A percentile compares a stretch with the other conserved stretches of the same genome.
phyloP scores from a whole-genome alignment of 1,140 invertebrate genomes.

The Aphis craccivora region DNA sequence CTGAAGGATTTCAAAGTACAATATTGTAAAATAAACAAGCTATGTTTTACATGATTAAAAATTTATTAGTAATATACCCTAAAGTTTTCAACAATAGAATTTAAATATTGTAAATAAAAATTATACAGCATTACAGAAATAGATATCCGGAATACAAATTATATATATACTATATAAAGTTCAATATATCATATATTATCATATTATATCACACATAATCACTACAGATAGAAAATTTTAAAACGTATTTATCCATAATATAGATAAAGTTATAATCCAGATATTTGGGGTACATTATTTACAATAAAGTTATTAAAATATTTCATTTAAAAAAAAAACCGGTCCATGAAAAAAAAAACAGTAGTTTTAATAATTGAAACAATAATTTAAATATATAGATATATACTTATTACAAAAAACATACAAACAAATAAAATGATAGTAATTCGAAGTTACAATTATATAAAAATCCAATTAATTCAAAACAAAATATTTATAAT shows the following conservation, averaged over 20 bases:
- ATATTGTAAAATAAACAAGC: neutral
- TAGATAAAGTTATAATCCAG: neutral
- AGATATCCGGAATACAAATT: neutral
- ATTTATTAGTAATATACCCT: neutral
- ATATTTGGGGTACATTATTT: neutral
- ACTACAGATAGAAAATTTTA: neutral
- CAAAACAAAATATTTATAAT: neutral
- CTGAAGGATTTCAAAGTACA: neutral
- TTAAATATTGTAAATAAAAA: neutral
- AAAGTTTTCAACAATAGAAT: neutral
- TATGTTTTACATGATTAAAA: neutral
- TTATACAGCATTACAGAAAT: neutral
- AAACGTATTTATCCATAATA: neutral
- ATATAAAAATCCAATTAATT: neutral
- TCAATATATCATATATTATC: neutral
- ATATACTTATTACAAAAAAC: neutral
- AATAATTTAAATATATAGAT: neutral
- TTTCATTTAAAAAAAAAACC: slow-evolving; percentile 11
- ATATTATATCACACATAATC: neutral
- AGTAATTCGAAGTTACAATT: neutral
- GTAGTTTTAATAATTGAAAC: neutral
- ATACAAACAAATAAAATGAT: neutral
- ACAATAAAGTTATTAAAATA: neutral
- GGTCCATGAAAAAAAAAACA: neutral
- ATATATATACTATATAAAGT: neutral